Conservation (phyloP, 2,888 invertebrate genomes). For the Ectobius pallidus region DNA sequence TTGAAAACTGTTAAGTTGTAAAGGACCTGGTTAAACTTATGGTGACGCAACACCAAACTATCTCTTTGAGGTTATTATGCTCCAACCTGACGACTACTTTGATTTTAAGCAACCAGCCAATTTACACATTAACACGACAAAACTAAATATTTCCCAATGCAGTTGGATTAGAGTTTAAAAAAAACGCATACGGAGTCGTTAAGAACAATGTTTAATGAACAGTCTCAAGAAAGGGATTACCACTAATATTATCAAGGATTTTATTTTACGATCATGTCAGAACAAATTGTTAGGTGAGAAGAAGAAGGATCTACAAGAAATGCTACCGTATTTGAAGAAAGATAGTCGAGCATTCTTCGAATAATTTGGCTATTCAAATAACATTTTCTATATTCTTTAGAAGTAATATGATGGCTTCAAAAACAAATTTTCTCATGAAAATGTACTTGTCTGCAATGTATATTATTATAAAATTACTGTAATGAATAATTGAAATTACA, state of each 20-base stretch:
- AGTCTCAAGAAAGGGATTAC: not conserved
- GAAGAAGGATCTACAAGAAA: not conserved
- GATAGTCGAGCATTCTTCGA: not conserved
- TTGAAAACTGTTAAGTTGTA: not conserved
- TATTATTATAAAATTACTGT: constrained; percentile 12
- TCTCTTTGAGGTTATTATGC: too few relatives aligned
- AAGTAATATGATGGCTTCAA: too few relatives aligned
- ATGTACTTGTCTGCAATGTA: not conserved
- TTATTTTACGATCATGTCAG: not conserved
- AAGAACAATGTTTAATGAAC: constrained; percentile 15
- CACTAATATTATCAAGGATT: not conserved
- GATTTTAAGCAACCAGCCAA: not conserved
- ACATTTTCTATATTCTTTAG: not conserved
- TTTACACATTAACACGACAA: constrained; percentile 17
- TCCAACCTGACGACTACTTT: constrained; percentile 18
- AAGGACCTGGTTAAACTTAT: not conserved
- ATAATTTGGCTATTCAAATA: not conserved
- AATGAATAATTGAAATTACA: too few relatives aligned
- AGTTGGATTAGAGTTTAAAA: constrained; percentile 8
- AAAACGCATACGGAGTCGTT: not conserved
- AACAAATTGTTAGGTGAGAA: not conserved
- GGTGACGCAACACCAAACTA: constrained; percentile 5
- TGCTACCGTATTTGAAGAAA: not conserved
- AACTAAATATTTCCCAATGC: constrained; percentile 24
- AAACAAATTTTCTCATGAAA: too few relatives aligned